phyloP scores from a whole-genome alignment of 2,113 vertebrate species.

The Neodontobutis hainanensis region DNA sequence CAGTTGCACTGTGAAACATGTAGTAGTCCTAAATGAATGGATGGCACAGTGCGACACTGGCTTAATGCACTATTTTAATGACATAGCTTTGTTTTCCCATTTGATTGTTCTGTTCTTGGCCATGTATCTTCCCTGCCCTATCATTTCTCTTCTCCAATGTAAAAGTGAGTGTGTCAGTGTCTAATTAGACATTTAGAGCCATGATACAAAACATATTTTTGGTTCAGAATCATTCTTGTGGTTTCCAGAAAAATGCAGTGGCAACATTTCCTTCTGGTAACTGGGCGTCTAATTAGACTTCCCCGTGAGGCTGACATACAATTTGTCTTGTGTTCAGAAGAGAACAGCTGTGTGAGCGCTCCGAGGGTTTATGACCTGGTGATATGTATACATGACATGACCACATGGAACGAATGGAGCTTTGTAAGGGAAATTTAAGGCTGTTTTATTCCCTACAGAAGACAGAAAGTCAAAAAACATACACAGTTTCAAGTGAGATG shows the following conservation, averaged over 20 bases:
- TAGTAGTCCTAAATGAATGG: too few relatives aligned
- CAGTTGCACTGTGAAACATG: too few relatives aligned
- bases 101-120: not conserved
- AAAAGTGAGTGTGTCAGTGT: not conserved
- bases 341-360: not conserved
- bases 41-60: too few relatives aligned
- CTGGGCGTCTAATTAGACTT: conserved; percentile 11
- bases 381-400: not conserved
- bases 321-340: conserved; percentile 7
- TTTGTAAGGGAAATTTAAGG: not conserved
- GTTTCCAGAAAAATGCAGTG: conserved; percentile 1
- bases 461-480: not conserved
- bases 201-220: conserved; percentile 8
- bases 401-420: not conserved
- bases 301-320: not conserved
- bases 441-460: not conserved
- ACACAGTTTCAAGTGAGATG: conserved; percentile 9
- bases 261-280: conserved; percentile 12
- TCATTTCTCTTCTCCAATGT: not conserved
- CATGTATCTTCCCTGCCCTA: not conserved
- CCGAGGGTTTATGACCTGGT: not conserved
- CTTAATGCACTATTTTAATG: not conserved
- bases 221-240: conserved; percentile 5
- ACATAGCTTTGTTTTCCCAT: not conserved
- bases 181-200: conserved; percentile 3